Percentiles rank a stretch among this genome's conserved stretches.
phyloP scores from a whole-genome alignment of 1,140 invertebrate genomes.

The Trachymyrmex septentrionalis region DNA sequence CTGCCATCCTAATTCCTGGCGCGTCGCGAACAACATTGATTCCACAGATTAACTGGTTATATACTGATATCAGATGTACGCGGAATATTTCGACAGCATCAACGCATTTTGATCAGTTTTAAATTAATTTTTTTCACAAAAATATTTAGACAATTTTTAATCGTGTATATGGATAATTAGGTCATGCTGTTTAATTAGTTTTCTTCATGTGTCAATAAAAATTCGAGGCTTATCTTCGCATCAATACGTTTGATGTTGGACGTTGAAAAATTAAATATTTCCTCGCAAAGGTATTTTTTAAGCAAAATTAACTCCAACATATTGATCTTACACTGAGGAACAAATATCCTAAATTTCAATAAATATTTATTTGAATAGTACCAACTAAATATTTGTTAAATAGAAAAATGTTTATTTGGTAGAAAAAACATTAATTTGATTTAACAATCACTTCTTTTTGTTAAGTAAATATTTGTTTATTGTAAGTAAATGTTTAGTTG shows the following conservation, averaged over 20 bases:
- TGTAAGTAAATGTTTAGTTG: too few species aligned
- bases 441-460: too few species aligned
- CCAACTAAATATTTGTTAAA: too few species aligned
- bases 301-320: neutral
- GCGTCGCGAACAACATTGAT: constrained; percentile 43
- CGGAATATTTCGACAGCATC: neutral
- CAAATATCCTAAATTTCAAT: too few species aligned
- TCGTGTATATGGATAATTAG: neutral
- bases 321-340: neutral
- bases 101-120: neutral
- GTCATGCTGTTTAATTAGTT: neutral
- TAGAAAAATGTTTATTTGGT: too few species aligned
- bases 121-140: neutral
- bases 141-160: neutral
- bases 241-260: neutral
- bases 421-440: too few species aligned
- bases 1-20: constrained; percentile 71
- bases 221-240: neutral
- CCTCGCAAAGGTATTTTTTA: neutral
- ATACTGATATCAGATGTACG: neutral
- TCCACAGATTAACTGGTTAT: constrained; percentile 20
- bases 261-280: neutral
- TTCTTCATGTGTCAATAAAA: neutral
- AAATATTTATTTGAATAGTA: too few species aligned
- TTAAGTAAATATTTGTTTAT: too few species aligned